phyloP scores from a whole-genome alignment of 1,140 invertebrate species.

The Lycorma delicatula region DNA sequence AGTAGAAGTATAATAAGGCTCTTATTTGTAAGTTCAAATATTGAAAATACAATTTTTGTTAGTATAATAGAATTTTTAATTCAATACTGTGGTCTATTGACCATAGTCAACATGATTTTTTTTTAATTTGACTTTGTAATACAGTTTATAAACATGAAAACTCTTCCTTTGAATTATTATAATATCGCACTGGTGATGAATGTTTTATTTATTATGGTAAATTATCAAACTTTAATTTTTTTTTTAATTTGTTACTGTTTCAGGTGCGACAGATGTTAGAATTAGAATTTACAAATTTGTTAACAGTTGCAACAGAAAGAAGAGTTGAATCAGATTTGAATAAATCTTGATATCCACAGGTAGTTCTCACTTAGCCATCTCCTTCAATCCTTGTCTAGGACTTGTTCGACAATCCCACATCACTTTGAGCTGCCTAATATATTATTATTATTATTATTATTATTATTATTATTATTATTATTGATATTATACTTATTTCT shows the following conservation, averaged over 20 bases:
- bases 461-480: too few relatives aligned
- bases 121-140: background rate
- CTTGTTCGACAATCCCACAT: too few relatives aligned
- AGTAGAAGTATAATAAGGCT: too few relatives aligned
- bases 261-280: slow-evolving; percentile 82
- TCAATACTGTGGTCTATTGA: background rate
- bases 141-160: background rate
- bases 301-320: slow-evolving; percentile 78
- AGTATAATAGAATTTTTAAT: background rate
- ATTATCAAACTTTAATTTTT: background rate
- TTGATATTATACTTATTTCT: too few relatives aligned
- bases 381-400: too few relatives aligned
- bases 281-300: slow-evolving; percentile 80
- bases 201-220: background rate
- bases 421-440: too few relatives aligned
- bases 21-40: too few relatives aligned
- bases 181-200: background rate
- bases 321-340: slow-evolving; percentile 46
- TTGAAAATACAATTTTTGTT: too few relatives aligned
- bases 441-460: too few relatives aligned
- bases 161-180: background rate
- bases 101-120: background rate
- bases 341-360: slow-evolving; percentile 44
- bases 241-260: slow-evolving; percentile 25
- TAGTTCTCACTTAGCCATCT: background rate